Evolutionary conservation across 2,888 invertebrate genomes (phyloP), one percentile per base, ranked within the genome.

Genomic region (Trachelus tabidus): DNA sequence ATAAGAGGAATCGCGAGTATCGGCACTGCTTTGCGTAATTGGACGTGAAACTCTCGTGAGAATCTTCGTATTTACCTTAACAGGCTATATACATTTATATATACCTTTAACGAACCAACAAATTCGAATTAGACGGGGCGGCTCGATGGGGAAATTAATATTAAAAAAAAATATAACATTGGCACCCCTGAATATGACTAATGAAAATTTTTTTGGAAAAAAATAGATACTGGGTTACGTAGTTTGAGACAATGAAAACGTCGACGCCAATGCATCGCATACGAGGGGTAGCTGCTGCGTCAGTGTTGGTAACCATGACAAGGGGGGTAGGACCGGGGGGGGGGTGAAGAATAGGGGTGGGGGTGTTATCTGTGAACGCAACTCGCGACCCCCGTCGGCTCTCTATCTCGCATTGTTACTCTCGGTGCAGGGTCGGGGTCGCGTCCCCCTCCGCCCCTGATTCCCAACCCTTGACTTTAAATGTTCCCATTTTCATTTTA

Each of bases 401-500:
- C 85, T 86, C 84, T 88, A 86, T 86, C 87, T 85, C 82, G 87
- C 84, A 87, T 87, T 88, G 87, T 87, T 87, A 84, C 86, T 77
- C 76, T 79, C 79, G 79, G 82, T 33, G 37, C 77, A 79, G 84
- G 83, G 81, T 82, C 84, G 84, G 84, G 85, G 84, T 86, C 86
- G 86, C 75, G 37, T 12, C 34, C 78, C 76, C 73, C 76, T 81
- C 85, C 85, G 82, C 30, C 80, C 75, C 75, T 3, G 12, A 76
- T 82, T 85, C 85, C 83, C 84, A 87, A 86, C 88, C 86, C 85
- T 87, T 86, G 84, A 87, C 88, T 87, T 83, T 85, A 81, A 88
- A 83, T 87, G 85, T 88, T 87, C 87, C 84, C 86, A 87, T 88
- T 88, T 88, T 88, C 87, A 87, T 88, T 88, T 88, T 86, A 88